Conservation (phyloP, 1,140 invertebrate species). For the Lutraria rhynchaena region DNA sequence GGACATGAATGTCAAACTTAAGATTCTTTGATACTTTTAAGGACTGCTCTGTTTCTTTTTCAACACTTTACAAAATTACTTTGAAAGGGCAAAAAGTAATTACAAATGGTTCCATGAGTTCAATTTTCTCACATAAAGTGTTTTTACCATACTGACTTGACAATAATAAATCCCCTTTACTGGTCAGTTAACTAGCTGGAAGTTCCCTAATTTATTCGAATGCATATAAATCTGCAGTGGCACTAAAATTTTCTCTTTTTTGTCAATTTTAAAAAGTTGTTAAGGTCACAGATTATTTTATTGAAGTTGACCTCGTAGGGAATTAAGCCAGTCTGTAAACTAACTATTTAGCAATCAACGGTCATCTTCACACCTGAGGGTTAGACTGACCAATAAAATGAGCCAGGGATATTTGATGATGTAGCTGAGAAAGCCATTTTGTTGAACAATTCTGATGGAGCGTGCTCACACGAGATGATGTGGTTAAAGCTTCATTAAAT, state of each 20-base stretch:
- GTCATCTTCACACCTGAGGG: slow-evolving; percentile 38
- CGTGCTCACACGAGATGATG: neutral
- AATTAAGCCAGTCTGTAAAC: slow-evolving; percentile 34
- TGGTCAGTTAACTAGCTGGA: slow-evolving; percentile 43
- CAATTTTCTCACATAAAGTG: slow-evolving; percentile 57
- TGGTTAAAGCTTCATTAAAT: slow-evolving; percentile 40
- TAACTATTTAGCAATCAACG: slow-evolving; percentile 48
- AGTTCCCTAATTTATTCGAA: slow-evolving; percentile 49
- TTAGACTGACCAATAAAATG: slow-evolving; percentile 14
- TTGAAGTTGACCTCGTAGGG: slow-evolving; percentile 50
- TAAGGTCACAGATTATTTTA: slow-evolving; percentile 49
- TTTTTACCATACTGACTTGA: slow-evolving; percentile 26
- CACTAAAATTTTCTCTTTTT: slow-evolving; percentile 26
- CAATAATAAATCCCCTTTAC: slow-evolving; percentile 51
- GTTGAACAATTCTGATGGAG: slow-evolving; percentile 16
- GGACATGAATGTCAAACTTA: slow-evolving; percentile 17
- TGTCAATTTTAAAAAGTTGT: slow-evolving; percentile 10
- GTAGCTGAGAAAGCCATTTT: slow-evolving; percentile 4
- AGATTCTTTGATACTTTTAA: neutral
- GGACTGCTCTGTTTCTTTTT: slow-evolving; percentile 27
- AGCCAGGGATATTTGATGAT: neutral
- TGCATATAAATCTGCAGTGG: slow-evolving; percentile 14
- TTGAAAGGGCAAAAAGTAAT: slow-evolving; percentile 40
- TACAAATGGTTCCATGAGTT: slow-evolving; percentile 41
- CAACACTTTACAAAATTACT: slow-evolving; percentile 26